A percentile compares a stretch with the other conserved stretches of the same genome.
These are phyloP conservation scores for Pedetes capensis DNA, from an alignment of 2,113 vertebrate species.

Conservation along the genomic window DNA sequence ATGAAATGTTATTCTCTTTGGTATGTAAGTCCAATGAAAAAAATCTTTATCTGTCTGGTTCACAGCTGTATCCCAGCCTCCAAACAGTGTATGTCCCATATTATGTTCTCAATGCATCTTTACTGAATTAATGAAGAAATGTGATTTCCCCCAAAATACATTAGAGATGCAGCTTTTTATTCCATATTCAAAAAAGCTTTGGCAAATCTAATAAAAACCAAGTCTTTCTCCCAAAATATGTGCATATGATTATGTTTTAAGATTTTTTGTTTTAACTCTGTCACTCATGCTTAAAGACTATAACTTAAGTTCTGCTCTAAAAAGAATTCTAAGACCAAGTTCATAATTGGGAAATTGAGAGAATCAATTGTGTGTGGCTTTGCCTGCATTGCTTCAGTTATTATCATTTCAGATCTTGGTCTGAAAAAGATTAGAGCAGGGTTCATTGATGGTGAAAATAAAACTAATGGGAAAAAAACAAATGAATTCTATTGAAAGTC, in stretches of 20 bases:
- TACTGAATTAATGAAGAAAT: slow-evolving; percentile 53
- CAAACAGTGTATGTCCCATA: neutral
- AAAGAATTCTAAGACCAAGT: neutral
- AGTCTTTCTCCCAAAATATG: neutral
- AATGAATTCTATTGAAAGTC: neutral
- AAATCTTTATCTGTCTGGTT: neutral
- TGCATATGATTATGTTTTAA: neutral
- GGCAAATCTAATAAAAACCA: slow-evolving; percentile 1
- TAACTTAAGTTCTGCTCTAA: neutral
- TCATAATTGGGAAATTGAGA: neutral
- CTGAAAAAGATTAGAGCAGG: neutral
- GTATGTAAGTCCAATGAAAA: neutral
- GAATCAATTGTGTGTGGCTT: neutral
- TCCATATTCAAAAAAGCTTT: neutral
- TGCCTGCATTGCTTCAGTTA: neutral
- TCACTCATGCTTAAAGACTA: neutral
- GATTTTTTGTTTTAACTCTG: neutral
- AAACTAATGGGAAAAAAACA: neutral
- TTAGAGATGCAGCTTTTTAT: neutral
- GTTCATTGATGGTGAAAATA: neutral
- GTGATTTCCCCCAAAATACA: neutral
- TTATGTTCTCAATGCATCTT: neutral
- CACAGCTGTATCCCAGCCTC: neutral
- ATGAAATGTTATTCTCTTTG: slow-evolving; percentile 49
- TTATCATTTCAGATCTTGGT: neutral